A percentile compares a stretch with the other conserved stretches of the same genome.
phyloP scores from a whole-genome alignment of 2,888 invertebrate species.

The Ommatoiulus sabulosus region DNA sequence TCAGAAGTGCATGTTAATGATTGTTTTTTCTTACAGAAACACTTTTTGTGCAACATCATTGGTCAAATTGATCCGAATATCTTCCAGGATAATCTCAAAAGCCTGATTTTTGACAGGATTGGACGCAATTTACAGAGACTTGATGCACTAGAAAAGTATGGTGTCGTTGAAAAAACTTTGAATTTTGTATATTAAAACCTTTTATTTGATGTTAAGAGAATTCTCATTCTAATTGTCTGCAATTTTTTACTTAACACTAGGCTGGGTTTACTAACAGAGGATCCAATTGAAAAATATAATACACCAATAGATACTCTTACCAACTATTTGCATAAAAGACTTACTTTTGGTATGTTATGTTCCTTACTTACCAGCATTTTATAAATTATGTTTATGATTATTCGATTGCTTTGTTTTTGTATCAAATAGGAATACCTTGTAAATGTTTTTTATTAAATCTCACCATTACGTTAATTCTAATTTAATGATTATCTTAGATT shows the following conservation, averaged over 20 bases:
- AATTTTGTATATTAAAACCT: conserved; percentile 1
- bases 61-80: conserved; percentile 87
- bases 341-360: conserved; percentile 81
- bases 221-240: background rate
- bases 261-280: conserved; percentile 88
- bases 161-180: background rate
- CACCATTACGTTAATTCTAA: too few relatives aligned
- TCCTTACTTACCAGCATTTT: too few relatives aligned
- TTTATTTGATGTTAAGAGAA: background rate
- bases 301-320: conserved; percentile 95
- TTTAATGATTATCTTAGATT: too few relatives aligned
- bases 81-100: conserved; percentile 92
- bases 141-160: conserved; percentile 79
- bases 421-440: too few relatives aligned
- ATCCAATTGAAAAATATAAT: conserved; percentile 81
- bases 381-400: too few relatives aligned
- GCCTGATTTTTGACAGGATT: conserved; percentile 83
- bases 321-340: conserved; percentile 83
- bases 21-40: conserved; percentile 73
- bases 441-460: too few relatives aligned
- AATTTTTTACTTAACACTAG: conserved; percentile 63
- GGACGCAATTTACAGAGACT: conserved; percentile 73
- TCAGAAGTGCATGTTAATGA: background rate
- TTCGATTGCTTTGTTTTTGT: too few relatives aligned
- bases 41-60: conserved; percentile 85